Evolutionary conservation across 2,888 invertebrate species (phyloP), one percentile per base, ranked within the genome.

Genomic region (Trichacis sp.): DNA sequence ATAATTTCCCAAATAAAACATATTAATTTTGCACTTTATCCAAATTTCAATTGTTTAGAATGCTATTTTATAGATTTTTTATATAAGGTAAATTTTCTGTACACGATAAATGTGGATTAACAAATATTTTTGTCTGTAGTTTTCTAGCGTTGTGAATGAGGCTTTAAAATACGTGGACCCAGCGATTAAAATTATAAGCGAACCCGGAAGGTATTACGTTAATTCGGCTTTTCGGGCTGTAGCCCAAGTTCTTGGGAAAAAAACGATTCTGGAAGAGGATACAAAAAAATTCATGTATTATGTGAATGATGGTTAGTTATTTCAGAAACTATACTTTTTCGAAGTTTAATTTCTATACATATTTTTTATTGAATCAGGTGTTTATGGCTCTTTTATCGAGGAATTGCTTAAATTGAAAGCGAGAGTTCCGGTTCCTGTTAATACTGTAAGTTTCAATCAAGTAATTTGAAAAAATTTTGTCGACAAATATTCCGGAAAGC

Each of bases 131-230:
- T 18, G 30, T 46, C 45, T 65, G 15, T 38, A 81, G 81, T 59
- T 77, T 14, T 87, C 88, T 3, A 72, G 73, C 18, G 79, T 85
- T 1, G 84, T 90, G 52, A 88, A 88, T 72, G 77, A 82, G 8
- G 85, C 88, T 2, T 76, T 90, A 49, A 85, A 87, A 52, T 81
- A 85, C 56, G 42, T 82, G 0, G 82, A 84, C 64, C 60, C 73
- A 11, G 70, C 72, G 1, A 77, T 85, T 12, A 64, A 73, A 55
- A 68, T 91, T 43, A 89, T 91, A 69, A 81, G 84, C 33, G 90
- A 91, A 75, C 91, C 91, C 0, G 91, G 91, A 12, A 85, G 88
- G 53, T 91, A 87, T 80, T 89, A 88, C 71, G 89, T 88, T 0
- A 86, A 88, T 5, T 87, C 88, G 0, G 88, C 89, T 0, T 89